A percentile compares a stretch with the other conserved stretches of the same genome.
Conservation (phyloP, 2,888 invertebrate genomes). For the Margaritifera margaritifera region DNA sequence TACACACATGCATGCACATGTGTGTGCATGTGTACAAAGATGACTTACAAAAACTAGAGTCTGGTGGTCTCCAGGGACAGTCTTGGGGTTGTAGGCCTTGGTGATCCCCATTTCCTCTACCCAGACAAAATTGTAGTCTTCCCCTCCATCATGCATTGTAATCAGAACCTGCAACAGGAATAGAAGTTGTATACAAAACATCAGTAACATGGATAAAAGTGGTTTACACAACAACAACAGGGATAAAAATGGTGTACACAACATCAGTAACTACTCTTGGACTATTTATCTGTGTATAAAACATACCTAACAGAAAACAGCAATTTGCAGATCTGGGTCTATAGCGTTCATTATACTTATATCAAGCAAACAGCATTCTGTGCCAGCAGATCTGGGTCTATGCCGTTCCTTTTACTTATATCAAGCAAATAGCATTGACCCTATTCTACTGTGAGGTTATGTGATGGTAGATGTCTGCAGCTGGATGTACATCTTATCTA, state of each 20-base stretch:
- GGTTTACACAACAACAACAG: neutral
- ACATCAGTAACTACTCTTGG: neutral
- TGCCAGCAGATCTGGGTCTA: neutral
- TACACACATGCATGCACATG: neutral
- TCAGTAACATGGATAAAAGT: neutral
- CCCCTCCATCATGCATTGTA: constrained; percentile 86
- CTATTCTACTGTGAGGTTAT: too few species aligned
- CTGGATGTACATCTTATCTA: too few species aligned
- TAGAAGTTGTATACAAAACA: neutral
- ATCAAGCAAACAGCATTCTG: neutral
- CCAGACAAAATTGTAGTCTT: constrained; percentile 79
- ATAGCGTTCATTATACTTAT: too few species aligned
- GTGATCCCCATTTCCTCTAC: constrained; percentile 76
- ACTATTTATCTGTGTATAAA: neutral
- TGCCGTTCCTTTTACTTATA: too few species aligned
- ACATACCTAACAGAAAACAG: neutral
- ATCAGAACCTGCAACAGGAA: constrained; percentile 77
- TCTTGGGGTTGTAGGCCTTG: constrained; percentile 90
- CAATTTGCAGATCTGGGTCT: neutral
- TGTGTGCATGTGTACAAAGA: neutral
- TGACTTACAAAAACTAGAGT: constrained; percentile 83
- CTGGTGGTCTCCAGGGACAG: constrained; percentile 94
- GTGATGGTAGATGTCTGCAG: too few species aligned
- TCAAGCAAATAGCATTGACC: too few species aligned
- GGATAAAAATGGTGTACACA: neutral